Evolutionary conservation across 2,113 vertebrate species (phyloP).

Genomic region (Onychorhynchus coronatus): DNA sequence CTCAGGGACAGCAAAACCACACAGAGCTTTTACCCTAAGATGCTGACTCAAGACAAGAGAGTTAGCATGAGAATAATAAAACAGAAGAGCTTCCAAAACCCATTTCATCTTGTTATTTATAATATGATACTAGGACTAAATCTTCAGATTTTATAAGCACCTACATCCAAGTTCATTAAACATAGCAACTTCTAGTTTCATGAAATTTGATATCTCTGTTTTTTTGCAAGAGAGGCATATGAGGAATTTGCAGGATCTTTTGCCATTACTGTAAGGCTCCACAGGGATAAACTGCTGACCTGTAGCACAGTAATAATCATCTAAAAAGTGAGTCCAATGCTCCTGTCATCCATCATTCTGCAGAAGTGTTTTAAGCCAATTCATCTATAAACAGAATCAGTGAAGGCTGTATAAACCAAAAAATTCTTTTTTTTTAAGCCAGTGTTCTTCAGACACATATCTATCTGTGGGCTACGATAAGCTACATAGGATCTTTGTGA

Average conservation of each 20-base stretch:
- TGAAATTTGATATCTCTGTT: neutral
- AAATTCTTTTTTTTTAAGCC: neutral
- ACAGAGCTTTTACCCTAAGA: neutral
- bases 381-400: neutral
- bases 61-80: neutral
- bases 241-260: neutral
- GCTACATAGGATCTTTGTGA: neutral
- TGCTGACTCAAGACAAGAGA: neutral
- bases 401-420: neutral
- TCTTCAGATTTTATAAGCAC: neutral
- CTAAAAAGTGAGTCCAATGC: neutral
- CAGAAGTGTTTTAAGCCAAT: neutral
- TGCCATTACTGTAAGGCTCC: neutral
- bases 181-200: neutral
- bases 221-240: neutral
- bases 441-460: neutral
- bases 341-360: neutral
- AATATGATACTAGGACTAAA: neutral
- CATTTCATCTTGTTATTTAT: neutral
- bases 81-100: neutral
- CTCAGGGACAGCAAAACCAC: neutral
- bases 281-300: neutral
- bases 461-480: neutral
- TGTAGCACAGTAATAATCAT: neutral
- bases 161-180: neutral